Conservation (phyloP, 92 coral and sea anemone genomes). For the Galaxea fascicularis region DNA sequence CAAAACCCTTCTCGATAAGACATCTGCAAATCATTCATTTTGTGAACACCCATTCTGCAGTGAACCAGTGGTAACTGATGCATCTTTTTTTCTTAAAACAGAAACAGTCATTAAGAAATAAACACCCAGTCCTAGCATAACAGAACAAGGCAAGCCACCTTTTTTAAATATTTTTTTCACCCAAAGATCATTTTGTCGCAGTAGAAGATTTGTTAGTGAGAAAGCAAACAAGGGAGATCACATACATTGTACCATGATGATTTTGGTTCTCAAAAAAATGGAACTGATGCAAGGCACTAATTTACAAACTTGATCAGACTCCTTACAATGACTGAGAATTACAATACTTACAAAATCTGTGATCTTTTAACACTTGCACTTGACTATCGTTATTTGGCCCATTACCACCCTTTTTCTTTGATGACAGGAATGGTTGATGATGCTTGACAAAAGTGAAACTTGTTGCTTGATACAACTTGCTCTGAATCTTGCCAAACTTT, state of each 20-base stretch:
- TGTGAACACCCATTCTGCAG: too few relatives aligned
- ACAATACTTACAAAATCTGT: conserved; percentile 15
- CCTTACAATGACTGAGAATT: not conserved
- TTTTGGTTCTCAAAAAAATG: not conserved
- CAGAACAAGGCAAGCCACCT: not conserved
- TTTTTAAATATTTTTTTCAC: not conserved
- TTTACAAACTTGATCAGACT: too few relatives aligned
- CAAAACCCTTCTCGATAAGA: too few relatives aligned
- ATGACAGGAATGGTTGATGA: not conserved
- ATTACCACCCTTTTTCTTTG: not conserved
- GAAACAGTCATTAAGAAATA: not conserved
- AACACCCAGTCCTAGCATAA: not conserved
- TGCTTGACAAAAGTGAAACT: conserved; percentile 2
- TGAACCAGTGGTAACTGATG: too few relatives aligned
- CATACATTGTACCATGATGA: not conserved
- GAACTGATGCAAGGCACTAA: not conserved
- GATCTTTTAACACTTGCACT: not conserved
- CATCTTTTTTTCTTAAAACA: too few relatives aligned
- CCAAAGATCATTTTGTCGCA: not conserved
- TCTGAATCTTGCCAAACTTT: not conserved
- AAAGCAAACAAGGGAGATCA: not conserved
- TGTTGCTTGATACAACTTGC: conserved; percentile 9
- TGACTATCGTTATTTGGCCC: not conserved
- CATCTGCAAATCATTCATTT: too few relatives aligned
- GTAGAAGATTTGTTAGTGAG: not conserved